Evolutionary conservation across 2,797 vertebrate genomes (phyloP), one percentile per base, ranked within the genome.

Genomic region (Alcedo quadribrachys): DNA sequence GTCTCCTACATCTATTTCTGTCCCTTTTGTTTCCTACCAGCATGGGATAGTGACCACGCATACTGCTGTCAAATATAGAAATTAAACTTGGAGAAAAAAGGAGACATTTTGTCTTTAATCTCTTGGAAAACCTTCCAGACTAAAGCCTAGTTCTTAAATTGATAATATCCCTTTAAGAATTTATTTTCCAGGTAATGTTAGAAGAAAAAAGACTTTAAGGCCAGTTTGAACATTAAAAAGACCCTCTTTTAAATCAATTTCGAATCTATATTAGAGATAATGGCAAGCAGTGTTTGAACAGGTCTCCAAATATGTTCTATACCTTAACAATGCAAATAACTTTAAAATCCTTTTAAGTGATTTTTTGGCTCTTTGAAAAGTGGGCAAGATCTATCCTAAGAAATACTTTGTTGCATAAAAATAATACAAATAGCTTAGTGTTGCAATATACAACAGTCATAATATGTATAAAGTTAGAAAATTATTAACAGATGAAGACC

Each of bases 21-120:
- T 89, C 27, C 57, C 94, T 95, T 96, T 94, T 96, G 95, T 96
- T 94, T 96, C 95, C 67, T 82, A 81, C 69, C 92, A 89, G 92
- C 86, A 87, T 81, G 90, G 73, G 67, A 73, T 46, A 93, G 63
- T 87, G 95, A 94, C 94, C 93, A 94, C 90, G 94, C 67, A 85
- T 69, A 67, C 73, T 76, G 82, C 92, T 87, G 90, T 96, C 89
- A 90, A 95, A 93, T 89, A 96, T 69, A 95, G 94, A 94, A 95
- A 94, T 94, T 95, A 94, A 95, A 76, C 69, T 53, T 81, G 25
- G 1, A 76, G 69, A 66, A 61, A 68, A 94, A 94, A 92, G 69
- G 70, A 91, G 61, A 67, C 43, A 28, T 69, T 78, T 94, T 84
- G 71, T 83, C 77, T 96, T 92, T 94, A 90, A 96, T 94, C 66